Conservation (phyloP, 2,113 vertebrate genomes). For the Mungos mungo region DNA sequence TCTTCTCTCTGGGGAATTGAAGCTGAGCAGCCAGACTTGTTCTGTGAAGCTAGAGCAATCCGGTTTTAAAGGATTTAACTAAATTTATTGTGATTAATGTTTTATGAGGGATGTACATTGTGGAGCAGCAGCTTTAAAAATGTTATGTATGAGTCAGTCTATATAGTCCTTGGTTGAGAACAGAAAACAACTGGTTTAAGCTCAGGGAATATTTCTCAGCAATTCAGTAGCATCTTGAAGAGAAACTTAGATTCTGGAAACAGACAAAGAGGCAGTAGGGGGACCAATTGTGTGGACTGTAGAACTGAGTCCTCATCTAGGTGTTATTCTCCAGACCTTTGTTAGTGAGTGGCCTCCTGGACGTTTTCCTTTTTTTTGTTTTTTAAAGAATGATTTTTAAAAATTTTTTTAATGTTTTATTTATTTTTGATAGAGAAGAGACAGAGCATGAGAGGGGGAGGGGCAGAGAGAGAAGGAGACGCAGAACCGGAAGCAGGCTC, state of each 20-base stretch:
- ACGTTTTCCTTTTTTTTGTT: background rate
- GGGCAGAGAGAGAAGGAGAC: too few relatives aligned
- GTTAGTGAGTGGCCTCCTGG: background rate
- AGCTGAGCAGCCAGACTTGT: slow-evolving; percentile 12
- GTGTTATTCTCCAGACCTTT: background rate
- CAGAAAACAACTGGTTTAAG: slow-evolving; percentile 19
- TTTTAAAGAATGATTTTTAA: too few relatives aligned
- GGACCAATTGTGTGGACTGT: background rate
- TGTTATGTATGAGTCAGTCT: slow-evolving; percentile 28
- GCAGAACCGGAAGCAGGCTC: too few relatives aligned
- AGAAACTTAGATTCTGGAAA: background rate
- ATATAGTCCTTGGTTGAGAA: slow-evolving; percentile 8
- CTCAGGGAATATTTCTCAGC: background rate
- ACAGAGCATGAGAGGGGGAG: too few relatives aligned
- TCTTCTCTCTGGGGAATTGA: slow-evolving; percentile 43
- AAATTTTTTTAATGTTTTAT: too few relatives aligned
- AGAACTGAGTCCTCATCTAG: background rate
- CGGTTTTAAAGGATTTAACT: slow-evolving; percentile 55
- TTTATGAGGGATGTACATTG: slow-evolving; percentile 24
- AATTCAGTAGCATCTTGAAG: background rate
- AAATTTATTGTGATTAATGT: slow-evolving; percentile 50
- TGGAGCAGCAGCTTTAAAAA: slow-evolving; percentile 38
- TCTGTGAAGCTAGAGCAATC: slow-evolving; percentile 31
- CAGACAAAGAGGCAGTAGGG: background rate
- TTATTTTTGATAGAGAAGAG: too few relatives aligned